Percentiles rank a stretch among this genome's conserved stretches.
These are phyloP conservation scores for Coenonympha arcania DNA, from an alignment of 2,888 invertebrate species.

Conservation along the genomic window DNA sequence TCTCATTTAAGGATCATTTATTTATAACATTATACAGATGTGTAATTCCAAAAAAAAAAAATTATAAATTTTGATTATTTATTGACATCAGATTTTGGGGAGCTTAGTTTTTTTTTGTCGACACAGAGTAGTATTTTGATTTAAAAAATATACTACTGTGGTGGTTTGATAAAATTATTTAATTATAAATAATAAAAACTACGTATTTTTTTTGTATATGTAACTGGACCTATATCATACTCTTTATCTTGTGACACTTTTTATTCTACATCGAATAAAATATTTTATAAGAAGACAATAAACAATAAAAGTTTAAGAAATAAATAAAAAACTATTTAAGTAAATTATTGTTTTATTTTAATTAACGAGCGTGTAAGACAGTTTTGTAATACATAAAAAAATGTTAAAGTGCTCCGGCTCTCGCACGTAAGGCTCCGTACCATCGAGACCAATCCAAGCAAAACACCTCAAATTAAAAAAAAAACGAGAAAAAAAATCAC, in stretches of 20 bases:
- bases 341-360: slow-evolving; percentile 13
- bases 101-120: slow-evolving; percentile 28
- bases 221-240: not conserved
- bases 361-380: not conserved
- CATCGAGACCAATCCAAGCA: too few relatives aligned
- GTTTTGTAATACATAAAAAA: not conserved
- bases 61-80: not conserved
- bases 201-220: not conserved
- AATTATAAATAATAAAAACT: not conserved
- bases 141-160: slow-evolving; percentile 61
- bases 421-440: too few relatives aligned
- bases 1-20: not conserved
- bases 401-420: too few relatives aligned
- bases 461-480: too few relatives aligned
- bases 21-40: not conserved
- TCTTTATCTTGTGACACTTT: not conserved
- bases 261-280: slow-evolving; percentile 16
- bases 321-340: slow-evolving; percentile 17
- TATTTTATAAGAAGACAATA: not conserved
- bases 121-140: slow-evolving; percentile 59
- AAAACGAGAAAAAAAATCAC: too few relatives aligned
- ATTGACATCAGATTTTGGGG: slow-evolving; percentile 9
- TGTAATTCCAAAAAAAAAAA: not conserved
- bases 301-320: slow-evolving; percentile 1
- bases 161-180: slow-evolving; percentile 33